Percentiles rank a stretch among this genome's conserved stretches.
phyloP scores from a whole-genome alignment of 1,140 invertebrate genomes.

The Apocrypta bakeri region DNA sequence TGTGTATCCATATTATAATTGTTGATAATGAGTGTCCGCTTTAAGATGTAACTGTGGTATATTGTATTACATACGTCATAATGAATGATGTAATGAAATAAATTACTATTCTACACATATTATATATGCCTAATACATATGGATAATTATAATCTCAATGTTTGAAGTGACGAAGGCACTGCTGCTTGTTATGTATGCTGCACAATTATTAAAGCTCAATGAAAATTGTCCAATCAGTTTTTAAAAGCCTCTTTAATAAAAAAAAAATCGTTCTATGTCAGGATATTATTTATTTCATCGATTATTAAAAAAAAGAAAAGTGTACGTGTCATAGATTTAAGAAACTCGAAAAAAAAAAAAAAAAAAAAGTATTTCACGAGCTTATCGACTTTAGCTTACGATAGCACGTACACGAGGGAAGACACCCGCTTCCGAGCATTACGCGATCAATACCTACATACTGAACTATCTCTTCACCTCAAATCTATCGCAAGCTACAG shows the following conservation, averaged over 20 bases:
- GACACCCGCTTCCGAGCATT: too few relatives aligned
- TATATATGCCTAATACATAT: too few relatives aligned
- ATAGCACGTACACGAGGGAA: too few relatives aligned
- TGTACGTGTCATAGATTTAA: not conserved
- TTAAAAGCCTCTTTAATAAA: not conserved
- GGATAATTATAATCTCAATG: not conserved
- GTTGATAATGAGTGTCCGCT: conserved; percentile 25
- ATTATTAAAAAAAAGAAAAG: not conserved
- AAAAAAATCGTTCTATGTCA: not conserved
- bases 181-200: conserved; percentile 55
- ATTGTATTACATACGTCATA: not conserved
- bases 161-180: conserved; percentile 40
- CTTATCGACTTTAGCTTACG: not conserved
- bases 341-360: too few relatives aligned
- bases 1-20: conserved; percentile 1
- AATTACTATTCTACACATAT: not conserved
- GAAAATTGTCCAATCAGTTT: not conserved
- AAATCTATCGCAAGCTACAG: too few relatives aligned
- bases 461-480: too few relatives aligned
- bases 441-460: too few relatives aligned
- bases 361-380: conserved; percentile 28
- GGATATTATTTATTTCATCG: not conserved
- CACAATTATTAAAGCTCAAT: conserved; percentile 41
- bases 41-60: conserved; percentile 20
- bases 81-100: not conserved